Conservation (phyloP, 2,888 invertebrate genomes). For the Agrotis clavis region DNA sequence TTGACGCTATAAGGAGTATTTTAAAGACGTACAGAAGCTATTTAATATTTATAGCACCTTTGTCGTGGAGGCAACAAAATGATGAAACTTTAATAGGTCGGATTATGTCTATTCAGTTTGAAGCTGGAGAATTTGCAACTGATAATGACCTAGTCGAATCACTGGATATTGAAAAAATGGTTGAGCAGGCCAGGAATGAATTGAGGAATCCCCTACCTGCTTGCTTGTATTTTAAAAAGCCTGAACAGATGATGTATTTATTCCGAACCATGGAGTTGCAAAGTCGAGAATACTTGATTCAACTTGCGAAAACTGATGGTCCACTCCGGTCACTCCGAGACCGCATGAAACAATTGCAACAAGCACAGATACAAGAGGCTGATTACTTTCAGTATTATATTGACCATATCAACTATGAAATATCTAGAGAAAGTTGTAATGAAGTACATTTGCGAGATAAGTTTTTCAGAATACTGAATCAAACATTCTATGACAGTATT, state of each 20-base stretch:
- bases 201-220: slow-evolving; percentile 78
- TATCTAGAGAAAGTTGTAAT: slow-evolving; percentile 81
- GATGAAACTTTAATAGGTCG: slow-evolving; percentile 82
- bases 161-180: slow-evolving; percentile 84
- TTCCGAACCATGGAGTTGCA: slow-evolving; percentile 88
- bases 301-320: slow-evolving; percentile 82
- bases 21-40: slow-evolving; percentile 85
- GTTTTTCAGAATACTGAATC: slow-evolving; percentile 85
- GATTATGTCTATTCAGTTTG: slow-evolving; percentile 84
- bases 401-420: slow-evolving; percentile 80
- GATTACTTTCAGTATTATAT: slow-evolving; percentile 88
- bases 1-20: slow-evolving; percentile 83
- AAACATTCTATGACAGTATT: slow-evolving; percentile 84
- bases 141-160: slow-evolving; percentile 85
- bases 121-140: slow-evolving; percentile 81
- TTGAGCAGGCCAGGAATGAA: slow-evolving; percentile 82
- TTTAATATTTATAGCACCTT: slow-evolving; percentile 85
- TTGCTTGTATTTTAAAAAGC: slow-evolving; percentile 78
- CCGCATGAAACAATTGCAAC: slow-evolving; percentile 81
- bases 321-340: slow-evolving; percentile 80
- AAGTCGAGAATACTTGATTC: slow-evolving; percentile 86
- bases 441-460: slow-evolving; percentile 83
- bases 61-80: slow-evolving; percentile 83
- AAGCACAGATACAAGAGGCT: slow-evolving; percentile 79
- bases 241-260: slow-evolving; percentile 84